Conservation (phyloP, 2,113 vertebrate species). For the Sapayoa aenigma region DNA sequence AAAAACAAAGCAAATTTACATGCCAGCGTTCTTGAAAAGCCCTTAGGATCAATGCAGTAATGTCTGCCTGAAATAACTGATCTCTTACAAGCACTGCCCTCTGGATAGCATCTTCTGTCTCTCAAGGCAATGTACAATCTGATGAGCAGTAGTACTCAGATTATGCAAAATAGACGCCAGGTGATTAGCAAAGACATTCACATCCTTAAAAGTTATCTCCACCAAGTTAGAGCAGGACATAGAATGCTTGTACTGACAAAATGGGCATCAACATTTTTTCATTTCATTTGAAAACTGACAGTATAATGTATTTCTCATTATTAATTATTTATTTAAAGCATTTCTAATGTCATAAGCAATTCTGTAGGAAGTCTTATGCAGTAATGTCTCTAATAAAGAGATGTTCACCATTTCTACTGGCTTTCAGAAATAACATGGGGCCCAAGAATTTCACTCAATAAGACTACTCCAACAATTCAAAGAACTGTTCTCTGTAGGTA, state of each 20-base stretch:
- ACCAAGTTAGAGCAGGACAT: background rate
- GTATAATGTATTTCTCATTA: background rate
- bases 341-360: background rate
- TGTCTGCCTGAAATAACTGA: constrained; percentile 30
- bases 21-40: constrained; percentile 39
- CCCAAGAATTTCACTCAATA: background rate
- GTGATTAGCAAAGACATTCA: background rate
- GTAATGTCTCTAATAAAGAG: background rate
- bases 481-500: background rate
- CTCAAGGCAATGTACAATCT: constrained; percentile 13
- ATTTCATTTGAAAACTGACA: background rate
- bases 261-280: background rate
- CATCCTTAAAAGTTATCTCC: background rate
- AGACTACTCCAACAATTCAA: background rate
- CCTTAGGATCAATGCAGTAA: background rate
- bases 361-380: background rate
- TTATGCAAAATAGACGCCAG: background rate
- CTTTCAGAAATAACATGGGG: background rate
- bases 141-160: background rate
- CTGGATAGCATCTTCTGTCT: constrained; percentile 40
- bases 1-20: background rate
- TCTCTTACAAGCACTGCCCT: constrained; percentile 41
- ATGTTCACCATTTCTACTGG: background rate
- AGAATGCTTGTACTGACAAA: background rate
- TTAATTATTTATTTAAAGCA: background rate